Evolutionary conservation across 2,888 invertebrate species (phyloP).

Genomic region (Cheilosia soror): DNA sequence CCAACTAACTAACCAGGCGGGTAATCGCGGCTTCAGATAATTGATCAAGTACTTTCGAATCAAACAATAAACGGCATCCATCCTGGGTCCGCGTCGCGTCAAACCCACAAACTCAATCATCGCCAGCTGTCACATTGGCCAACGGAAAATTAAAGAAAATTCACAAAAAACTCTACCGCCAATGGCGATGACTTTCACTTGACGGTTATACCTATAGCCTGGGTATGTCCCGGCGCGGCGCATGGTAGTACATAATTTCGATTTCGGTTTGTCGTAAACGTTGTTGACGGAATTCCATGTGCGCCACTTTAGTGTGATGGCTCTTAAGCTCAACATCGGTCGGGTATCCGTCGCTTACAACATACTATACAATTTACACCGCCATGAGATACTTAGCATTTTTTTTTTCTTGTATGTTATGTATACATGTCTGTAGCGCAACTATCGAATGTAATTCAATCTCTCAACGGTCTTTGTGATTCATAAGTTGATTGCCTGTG

Average conservation of each 20-base stretch:
- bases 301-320: constrained; percentile 47
- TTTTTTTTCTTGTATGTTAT: constrained; percentile 32
- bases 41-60: constrained; percentile 19
- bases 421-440: not conserved
- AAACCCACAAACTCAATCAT: constrained; percentile 54
- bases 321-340: constrained; percentile 10
- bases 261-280: constrained; percentile 17
- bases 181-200: constrained; percentile 60
- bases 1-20: not conserved
- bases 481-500: constrained; percentile 36
- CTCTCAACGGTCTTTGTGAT: constrained; percentile 37
- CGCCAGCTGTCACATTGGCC: constrained; percentile 38
- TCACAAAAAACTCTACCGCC: constrained; percentile 24
- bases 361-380: constrained; percentile 20
- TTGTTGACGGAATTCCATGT: constrained; percentile 47
- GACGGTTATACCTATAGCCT: not conserved
- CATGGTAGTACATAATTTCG: not conserved
- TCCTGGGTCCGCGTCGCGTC: constrained; percentile 8
- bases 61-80: constrained; percentile 43
- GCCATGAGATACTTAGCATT: constrained; percentile 49
- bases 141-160: constrained; percentile 56
- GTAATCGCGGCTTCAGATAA: constrained; percentile 15
- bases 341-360: constrained; percentile 15
- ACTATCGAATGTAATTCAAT: constrained; percentile 49
- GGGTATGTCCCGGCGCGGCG: not conserved